Base-by-base conservation (phyloP, 2,888 invertebrate genomes). In the Amblyjoppa proteus region DNA sequence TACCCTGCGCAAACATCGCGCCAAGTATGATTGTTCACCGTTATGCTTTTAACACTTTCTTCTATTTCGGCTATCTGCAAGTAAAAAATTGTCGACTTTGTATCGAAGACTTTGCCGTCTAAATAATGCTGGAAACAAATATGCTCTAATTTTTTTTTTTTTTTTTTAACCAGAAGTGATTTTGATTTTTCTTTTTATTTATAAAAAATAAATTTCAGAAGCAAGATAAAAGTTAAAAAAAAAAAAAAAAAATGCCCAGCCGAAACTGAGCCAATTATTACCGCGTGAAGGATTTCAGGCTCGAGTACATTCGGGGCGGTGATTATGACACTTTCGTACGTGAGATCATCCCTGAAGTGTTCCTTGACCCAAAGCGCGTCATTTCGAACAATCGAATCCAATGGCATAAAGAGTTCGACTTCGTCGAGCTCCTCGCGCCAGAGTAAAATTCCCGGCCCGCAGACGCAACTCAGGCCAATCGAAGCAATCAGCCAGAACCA, bases 1-100 rank as follows among this genome's bases (percentile, higher is more conserved):
- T 88, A 94, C 94, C 93, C 92, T n/a, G 93, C 93, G 69, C 94
- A 94, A 5, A 94, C 91, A 81, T 94, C 93, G 31, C 90, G 87
- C 94, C 94, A 94, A 7, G 92, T 90, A 34, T 90, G 87, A 80
- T 93, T 92, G 28, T 91, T 88, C 28, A 91, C 90, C 25, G 88
- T 86, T 68, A 93, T 92, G 20, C 68, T 75, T 66, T 84, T 79
- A 2, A 82, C 84, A 16, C 31, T 58, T 11, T 81, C 78, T 38
- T 84, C 84, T 25, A 84, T 84, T 28, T 84, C 86, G 9, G 58
- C 51, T 71, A 84, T 86, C 84, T 86, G 53, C 9, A 31, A 73
- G 28, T 13, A 25, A 71, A 56, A 61, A 41, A 73, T 66, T 9
- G 38, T 45, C 66, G 38, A 73, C 41, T 41, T 45, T 25, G 6